Evolutionary conservation across 1,140 invertebrate genomes (phyloP).

Genomic region (Phortica variegata): DNA sequence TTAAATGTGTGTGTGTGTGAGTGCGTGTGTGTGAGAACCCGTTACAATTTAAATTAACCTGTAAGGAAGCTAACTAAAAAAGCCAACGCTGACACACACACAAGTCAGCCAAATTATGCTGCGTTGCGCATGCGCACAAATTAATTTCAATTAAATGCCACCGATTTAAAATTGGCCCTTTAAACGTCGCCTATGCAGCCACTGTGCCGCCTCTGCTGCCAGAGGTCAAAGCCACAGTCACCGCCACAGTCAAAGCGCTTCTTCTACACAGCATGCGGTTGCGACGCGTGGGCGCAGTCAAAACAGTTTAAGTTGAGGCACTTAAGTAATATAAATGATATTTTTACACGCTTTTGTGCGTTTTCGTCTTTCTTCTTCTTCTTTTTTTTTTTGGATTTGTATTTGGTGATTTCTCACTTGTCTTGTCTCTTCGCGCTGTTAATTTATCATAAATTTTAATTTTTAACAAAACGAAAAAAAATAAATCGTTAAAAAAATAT

Average conservation of each 20-base stretch:
- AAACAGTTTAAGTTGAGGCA: conserved; percentile 42
- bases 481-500: no score
- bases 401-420: conserved; percentile 3
- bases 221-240: no score
- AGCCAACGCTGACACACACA: no score
- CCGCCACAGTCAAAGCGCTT: no score
- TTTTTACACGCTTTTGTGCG: conserved; percentile 12
- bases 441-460: conserved; percentile 39
- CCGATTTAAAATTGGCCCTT: no score
- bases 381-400: conserved; percentile 1
- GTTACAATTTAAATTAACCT: conserved; percentile 40
- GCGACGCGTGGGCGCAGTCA: conserved; percentile 41
- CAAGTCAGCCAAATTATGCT: no score
- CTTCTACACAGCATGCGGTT: no score
- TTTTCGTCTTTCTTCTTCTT: conserved; percentile 4
- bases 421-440: conserved; percentile 31
- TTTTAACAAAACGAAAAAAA: no score
- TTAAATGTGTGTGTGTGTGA: no score
- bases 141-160: neutral
- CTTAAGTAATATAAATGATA: conserved; percentile 40
- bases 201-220: no score
- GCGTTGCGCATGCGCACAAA: neutral
- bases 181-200: no score
- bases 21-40: conserved; percentile 18
- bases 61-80: no score